These are phyloP conservation scores for Plagodis dolabraria DNA, from an alignment of 2,888 invertebrate species.

Conservation along the genomic window DNA sequence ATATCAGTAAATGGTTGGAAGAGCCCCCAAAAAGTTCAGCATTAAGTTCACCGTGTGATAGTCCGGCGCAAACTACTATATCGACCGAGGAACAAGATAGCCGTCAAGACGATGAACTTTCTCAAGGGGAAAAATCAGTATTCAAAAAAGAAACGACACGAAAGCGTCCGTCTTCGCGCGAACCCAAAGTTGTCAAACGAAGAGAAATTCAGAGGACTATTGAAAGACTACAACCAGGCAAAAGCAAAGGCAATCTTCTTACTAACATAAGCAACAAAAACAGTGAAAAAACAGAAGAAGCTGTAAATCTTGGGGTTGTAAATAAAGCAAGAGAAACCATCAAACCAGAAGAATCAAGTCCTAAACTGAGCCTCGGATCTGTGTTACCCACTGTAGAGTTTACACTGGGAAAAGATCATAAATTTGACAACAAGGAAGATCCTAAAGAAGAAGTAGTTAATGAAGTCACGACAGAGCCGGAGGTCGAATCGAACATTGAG, in stretches of 20 bases:
- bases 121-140: constrained; percentile 66
- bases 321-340: constrained; percentile 85
- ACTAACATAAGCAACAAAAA: constrained; percentile 86
- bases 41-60: constrained; percentile 91
- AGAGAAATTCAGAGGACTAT: constrained; percentile 92
- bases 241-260: constrained; percentile 93
- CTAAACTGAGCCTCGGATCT: constrained; percentile 93
- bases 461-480: constrained; percentile 30
- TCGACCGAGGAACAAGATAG: constrained; percentile 86
- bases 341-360: constrained; percentile 88
- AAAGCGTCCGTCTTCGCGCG: constrained; percentile 77
- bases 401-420: constrained; percentile 87
- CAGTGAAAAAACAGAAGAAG: constrained; percentile 85
- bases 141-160: constrained; percentile 73
- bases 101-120: constrained; percentile 72
- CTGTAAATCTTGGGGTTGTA: constrained; percentile 78
- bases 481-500: constrained; percentile 39
- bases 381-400: constrained; percentile 91
- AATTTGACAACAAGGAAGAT: constrained; percentile 75
- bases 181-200: constrained; percentile 77
- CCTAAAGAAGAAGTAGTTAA: constrained; percentile 38
- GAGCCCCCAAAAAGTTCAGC: constrained; percentile 91
- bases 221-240: constrained; percentile 93
- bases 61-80: constrained; percentile 88
- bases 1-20: constrained; percentile 95